phyloP scores from a whole-genome alignment of 1,140 invertebrate species.

The Mamestra configurata region DNA sequence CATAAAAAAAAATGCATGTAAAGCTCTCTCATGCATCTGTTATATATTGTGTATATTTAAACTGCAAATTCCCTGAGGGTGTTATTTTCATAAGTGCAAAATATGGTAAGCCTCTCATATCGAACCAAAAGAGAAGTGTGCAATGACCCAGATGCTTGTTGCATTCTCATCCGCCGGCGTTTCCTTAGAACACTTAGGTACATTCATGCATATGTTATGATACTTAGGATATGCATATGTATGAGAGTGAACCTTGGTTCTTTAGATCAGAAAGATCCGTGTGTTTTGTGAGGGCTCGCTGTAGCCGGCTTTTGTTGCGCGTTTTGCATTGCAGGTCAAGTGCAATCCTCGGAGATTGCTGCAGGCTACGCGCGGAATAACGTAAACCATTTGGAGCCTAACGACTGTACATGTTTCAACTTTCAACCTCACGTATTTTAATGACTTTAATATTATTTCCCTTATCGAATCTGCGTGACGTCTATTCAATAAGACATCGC shows the following conservation, averaged over 20 bases:
- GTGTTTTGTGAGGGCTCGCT: conserved; percentile 65
- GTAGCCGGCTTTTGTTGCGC: conserved; percentile 71
- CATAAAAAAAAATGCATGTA: background rate
- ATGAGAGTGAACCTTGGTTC: conserved; percentile 47
- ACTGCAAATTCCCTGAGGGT: background rate
- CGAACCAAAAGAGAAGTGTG: conserved; percentile 32
- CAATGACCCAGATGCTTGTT: conserved; percentile 46
- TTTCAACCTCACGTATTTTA: background rate
- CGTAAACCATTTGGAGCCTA: conserved; percentile 58
- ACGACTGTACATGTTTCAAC: conserved; percentile 16
- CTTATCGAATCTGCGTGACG: background rate
- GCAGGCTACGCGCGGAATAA: conserved; percentile 56
- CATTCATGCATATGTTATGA: conserved; percentile 40
- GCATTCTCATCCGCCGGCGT: conserved; percentile 40
- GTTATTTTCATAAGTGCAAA: background rate
- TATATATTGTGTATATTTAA: background rate
- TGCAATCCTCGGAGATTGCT: conserved; percentile 77
- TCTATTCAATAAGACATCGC: conserved; percentile 8
- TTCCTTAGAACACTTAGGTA: conserved; percentile 43
- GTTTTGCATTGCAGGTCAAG: conserved; percentile 80
- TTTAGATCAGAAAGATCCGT: conserved; percentile 53
- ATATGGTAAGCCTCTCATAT: conserved; percentile 16
- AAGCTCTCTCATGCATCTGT: background rate
- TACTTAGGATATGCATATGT: conserved; percentile 30
- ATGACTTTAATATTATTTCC: background rate